Evolutionary conservation across 2,113 vertebrate species (phyloP).

Genomic region (Urocitellus parryii): DNA sequence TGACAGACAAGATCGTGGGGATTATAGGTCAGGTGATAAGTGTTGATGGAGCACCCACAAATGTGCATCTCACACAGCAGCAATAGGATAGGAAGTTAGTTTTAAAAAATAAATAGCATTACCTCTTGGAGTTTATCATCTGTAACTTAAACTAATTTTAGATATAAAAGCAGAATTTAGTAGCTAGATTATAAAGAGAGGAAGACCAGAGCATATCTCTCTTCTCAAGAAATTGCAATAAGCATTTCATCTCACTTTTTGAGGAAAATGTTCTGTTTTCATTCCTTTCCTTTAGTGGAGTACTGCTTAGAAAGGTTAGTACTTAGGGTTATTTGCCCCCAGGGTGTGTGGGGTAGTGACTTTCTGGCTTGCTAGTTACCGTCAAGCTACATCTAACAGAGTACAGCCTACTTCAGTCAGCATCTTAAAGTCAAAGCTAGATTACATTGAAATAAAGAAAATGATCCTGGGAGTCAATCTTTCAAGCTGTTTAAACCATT

Average conservation of each 20-base stretch:
- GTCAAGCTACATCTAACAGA: not conserved
- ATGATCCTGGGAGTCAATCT: not conserved
- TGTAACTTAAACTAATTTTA: constrained; percentile 15
- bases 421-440: constrained; percentile 9
- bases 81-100: not conserved
- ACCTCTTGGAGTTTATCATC: not conserved
- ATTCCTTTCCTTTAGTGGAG: not conserved
- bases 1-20: not conserved
- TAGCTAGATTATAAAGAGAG: not conserved
- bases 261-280: not conserved
- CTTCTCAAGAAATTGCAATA: not conserved
- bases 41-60: not conserved
- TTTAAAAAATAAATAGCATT: not conserved
- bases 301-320: not conserved
- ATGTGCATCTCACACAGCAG: not conserved
- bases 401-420: not conserved
- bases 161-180: not conserved
- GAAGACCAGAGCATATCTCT: not conserved
- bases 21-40: not conserved
- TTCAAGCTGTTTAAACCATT: not conserved
- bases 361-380: not conserved
- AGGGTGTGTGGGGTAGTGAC: not conserved
- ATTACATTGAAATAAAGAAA: constrained; percentile 8
- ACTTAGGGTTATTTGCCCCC: not conserved
- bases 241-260: constrained; percentile 12